Evolutionary conservation across 2,888 invertebrate genomes (phyloP), one percentile per base, ranked within the genome.

Genomic region (Elysia crispata): DNA sequence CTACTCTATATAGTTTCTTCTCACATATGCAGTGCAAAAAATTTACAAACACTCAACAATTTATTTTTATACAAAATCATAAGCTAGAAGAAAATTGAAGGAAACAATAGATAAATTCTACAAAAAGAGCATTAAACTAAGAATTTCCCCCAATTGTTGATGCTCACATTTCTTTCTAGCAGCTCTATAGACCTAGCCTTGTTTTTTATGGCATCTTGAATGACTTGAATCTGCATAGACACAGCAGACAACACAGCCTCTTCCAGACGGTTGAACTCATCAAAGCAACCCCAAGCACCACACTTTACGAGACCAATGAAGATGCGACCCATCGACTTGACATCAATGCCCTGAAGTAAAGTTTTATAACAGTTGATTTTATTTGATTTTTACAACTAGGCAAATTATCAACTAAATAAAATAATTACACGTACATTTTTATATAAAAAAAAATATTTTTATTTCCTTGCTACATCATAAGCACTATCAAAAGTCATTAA

Each of bases 211-310:
- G 96, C 95, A 83, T 94, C 94, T 91, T 99, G 97, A 81, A 99
- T 95, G 5, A 97, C 95, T 85, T 98, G 96, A 84, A 99, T 96
- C 89, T 98, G 95, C 94, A 97, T 97, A 8, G 99, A 96, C 49
- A 98, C 96, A 0, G 98, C 96, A 0, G 98, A 98, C 69, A 99
- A 93, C 0, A 99, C 98, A 66, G 96, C 96, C 90, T 97, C 97
- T 87, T 98, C 96, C 50, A 99, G 93, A 0, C 99, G 95, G 93
- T 99, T 99, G 93, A 99, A 99, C 93, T 99, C 99, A 92, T 99
- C 99, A 93, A 99, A 99, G 92, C 99, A 99, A 33, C 94, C 99
- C 99, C 99, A 99, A 15, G 98, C 98, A 67, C 92, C 92, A 87
- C 92, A 92, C 90, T 96, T 95, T 0, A 98, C 97, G 70, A 99